These are phyloP conservation scores for Phaonia tiefii DNA, from an alignment of 2,888 invertebrate genomes.

Conservation along the genomic window DNA sequence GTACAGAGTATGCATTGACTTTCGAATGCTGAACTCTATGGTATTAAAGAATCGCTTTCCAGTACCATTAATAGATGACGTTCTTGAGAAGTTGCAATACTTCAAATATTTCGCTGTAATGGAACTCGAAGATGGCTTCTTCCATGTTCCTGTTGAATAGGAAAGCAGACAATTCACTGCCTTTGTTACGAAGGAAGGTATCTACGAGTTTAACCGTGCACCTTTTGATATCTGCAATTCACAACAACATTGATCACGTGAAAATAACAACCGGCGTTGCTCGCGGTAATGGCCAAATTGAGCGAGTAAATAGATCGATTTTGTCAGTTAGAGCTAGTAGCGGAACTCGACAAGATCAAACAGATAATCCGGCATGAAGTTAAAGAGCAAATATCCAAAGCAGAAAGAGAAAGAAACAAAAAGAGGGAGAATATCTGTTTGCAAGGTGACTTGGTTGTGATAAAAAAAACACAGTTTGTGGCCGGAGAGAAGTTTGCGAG, in stretches of 20 bases:
- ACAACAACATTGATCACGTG: constrained; percentile 35
- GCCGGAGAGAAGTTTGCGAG: constrained; percentile 33
- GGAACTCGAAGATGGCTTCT: constrained; percentile 59
- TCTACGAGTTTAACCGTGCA: constrained; percentile 47
- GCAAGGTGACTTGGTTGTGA: constrained; percentile 28
- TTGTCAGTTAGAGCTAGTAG: constrained; percentile 24
- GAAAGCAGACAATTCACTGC: constrained; percentile 43
- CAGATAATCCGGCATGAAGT: constrained; percentile 23
- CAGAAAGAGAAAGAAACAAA: constrained; percentile 28
- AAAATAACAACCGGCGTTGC: constrained; percentile 38
- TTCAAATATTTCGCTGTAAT: constrained; percentile 46
- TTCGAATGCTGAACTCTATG: constrained; percentile 58
- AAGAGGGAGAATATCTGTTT: constrained; percentile 14
- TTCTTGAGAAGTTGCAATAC: constrained; percentile 41
- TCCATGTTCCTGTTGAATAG: constrained; percentile 60
- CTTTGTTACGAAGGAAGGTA: constrained; percentile 43
- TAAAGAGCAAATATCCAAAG: constrained; percentile 25
- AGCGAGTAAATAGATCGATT: constrained; percentile 31
- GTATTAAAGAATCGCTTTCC: constrained; percentile 59
- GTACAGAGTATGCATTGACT: constrained; percentile 70
- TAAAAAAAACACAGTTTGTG: constrained; percentile 16
- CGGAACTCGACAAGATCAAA: constrained; percentile 23
- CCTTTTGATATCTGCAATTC: constrained; percentile 57
- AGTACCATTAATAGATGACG: constrained; percentile 58
- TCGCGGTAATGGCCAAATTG: constrained; percentile 18